phyloP scores from a whole-genome alignment of 1,140 invertebrate genomes.

The Ctenoplectra terminalis region DNA sequence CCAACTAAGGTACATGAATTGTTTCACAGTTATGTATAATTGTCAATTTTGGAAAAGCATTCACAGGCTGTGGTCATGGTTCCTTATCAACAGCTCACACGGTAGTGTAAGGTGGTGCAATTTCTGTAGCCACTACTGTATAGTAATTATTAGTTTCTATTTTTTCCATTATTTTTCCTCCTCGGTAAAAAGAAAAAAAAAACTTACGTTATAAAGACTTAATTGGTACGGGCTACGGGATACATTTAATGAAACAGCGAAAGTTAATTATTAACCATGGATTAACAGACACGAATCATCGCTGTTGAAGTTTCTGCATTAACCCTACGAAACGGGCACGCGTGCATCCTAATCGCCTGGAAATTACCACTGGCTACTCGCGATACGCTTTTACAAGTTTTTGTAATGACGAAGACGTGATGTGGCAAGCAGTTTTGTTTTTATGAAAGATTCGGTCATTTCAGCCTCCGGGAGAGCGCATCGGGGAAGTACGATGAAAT shows the following conservation, averaged over 20 bases:
- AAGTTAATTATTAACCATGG: slow-evolving; percentile 2
- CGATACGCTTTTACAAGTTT: slow-evolving; percentile 36
- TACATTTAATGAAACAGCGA: slow-evolving; percentile 28
- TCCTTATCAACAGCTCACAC: no score
- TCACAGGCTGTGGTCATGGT: no score
- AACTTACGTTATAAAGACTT: no score
- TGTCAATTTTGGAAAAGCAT: no score
- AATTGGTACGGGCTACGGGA: neutral
- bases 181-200: no score
- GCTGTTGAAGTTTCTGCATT: neutral
- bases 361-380: slow-evolving; percentile 3
- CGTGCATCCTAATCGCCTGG: slow-evolving; percentile 8
- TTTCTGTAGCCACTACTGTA: no score
- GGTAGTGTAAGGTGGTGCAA: no score
- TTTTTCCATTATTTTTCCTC: no score
- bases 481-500: neutral
- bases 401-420: neutral
- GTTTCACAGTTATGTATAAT: no score
- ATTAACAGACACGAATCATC: neutral
- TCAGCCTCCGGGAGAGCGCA: neutral
- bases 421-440: neutral
- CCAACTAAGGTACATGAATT: no score
- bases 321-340: neutral
- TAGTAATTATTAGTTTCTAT: no score
- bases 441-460: slow-evolving; percentile 18